Base-by-base conservation (phyloP, 2,888 invertebrate genomes). In the Uloborus plumipes region DNA sequence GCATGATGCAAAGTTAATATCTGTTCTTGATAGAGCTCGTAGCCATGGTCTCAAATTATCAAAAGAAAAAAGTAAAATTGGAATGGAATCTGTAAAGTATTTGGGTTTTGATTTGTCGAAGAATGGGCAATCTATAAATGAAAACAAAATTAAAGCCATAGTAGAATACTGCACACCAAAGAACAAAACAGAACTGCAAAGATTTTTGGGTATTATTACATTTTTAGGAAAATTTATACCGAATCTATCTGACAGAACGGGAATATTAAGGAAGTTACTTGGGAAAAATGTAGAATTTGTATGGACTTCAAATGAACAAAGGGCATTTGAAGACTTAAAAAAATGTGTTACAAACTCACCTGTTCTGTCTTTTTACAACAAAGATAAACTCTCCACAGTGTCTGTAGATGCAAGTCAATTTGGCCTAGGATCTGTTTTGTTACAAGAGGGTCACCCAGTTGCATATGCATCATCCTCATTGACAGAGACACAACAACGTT, bases 121-220 rank as follows among this genome's bases (percentile, higher is more conserved):
- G 22, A 31, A 31, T 9, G 65, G 31, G 2, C 3, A 26, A 11
- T 15, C 31, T 7, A n/a, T 65, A 39, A 31, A 26, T 65, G 16
- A 14, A n/a, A 31, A 65, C 15, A 62, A 62, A 22, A 62, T 62
- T 26, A 62, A 65, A 14, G 71, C 73, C 1, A 71, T 81, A 20
- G 26, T 50, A 15, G 47, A 65, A n/a, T 61, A 62, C 20, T n/a
- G 47, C 55, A 51, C 16, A 31, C 81, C 84, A n/a, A 18, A 65
- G 18, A 59, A 47, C 22, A 58, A 65, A 20, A 62, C 55, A n/a
- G 61, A 69, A 11, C 18, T 85, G 0, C 77, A 77, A 53, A 65
- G 73, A 15, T 81, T 85, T 55, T 22, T 85, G 26, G 84, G 85
- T 9, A 49, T 85, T 31, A 61, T 71, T 16, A 71, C 55, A 18